Evolutionary conservation across 2,113 vertebrate species (phyloP).

Genomic region (Helogale parvula): DNA sequence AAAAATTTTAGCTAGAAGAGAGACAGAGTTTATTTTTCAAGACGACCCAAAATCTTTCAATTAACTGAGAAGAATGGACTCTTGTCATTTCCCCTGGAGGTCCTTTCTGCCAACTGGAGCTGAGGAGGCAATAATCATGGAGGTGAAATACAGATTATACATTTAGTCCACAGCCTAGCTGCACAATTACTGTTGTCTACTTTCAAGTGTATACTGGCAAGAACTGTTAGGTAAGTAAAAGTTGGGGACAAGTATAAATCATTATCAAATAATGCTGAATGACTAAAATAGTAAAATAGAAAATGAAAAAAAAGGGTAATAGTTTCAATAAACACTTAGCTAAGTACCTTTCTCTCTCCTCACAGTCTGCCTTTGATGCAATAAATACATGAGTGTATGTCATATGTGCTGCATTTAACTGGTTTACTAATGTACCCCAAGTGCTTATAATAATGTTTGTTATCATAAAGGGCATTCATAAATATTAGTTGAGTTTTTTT

Average conservation of each 20-base stretch:
- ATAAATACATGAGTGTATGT: not conserved
- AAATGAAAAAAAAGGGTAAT: slow-evolving; percentile 12
- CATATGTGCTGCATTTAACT: not conserved
- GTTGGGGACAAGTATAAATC: not conserved
- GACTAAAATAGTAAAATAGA: slow-evolving; percentile 14
- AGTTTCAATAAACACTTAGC: slow-evolving; percentile 9
- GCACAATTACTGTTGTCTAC: not conserved
- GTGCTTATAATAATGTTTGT: not conserved
- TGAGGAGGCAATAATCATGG: not conserved
- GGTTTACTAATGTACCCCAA: not conserved
- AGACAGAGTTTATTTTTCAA: slow-evolving; percentile 19
- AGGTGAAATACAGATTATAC: not conserved
- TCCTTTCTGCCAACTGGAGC: not conserved
- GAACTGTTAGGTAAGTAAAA: not conserved
- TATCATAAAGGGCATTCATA: not conserved
- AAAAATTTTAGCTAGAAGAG: not conserved
- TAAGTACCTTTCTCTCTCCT: not conserved
- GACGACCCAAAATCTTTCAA: not conserved
- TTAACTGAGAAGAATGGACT: slow-evolving; percentile 12
- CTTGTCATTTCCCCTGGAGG: not conserved
- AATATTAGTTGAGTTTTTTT: not conserved
- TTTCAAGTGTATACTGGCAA: not conserved
- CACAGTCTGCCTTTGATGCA: not conserved
- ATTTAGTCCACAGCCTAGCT: not conserved
- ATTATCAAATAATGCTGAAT: slow-evolving; percentile 15